These are phyloP conservation scores for Heliconius congener DNA, from an alignment of 1,140 invertebrate species.

Conservation along the genomic window DNA sequence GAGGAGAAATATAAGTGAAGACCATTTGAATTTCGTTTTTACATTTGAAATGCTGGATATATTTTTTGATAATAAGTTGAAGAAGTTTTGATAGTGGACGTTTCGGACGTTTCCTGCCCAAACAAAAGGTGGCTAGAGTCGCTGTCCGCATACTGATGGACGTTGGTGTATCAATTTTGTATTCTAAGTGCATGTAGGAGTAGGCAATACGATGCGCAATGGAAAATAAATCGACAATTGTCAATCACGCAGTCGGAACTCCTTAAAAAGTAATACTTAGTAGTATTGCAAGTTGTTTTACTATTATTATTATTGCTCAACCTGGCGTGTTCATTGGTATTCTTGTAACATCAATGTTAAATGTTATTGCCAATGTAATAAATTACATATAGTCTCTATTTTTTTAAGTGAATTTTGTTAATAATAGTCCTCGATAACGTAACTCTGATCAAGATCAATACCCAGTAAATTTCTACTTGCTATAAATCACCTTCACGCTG, in stretches of 20 bases:
- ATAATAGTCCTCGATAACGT: neutral
- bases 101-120: slow-evolving; percentile 73
- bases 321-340: neutral
- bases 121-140: slow-evolving; percentile 71
- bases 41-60: slow-evolving; percentile 49
- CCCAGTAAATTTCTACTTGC: neutral
- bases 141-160: slow-evolving; percentile 70
- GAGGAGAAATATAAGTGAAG: slow-evolving; percentile 52
- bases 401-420: neutral
- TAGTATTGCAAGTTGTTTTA: slow-evolving; percentile 30
- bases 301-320: slow-evolving; percentile 8
- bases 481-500: too few species aligned
- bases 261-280: slow-evolving; percentile 56
- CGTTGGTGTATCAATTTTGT: slow-evolving; percentile 49
- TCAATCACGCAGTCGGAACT: slow-evolving; percentile 68
- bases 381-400: neutral
- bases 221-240: slow-evolving; percentile 71
- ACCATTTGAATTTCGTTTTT: slow-evolving; percentile 62
- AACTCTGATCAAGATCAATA: neutral
- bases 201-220: slow-evolving; percentile 58
- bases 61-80: slow-evolving; percentile 56
- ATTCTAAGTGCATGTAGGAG: slow-evolving; percentile 54
- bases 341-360: neutral
- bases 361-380: neutral
- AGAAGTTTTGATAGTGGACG: slow-evolving; percentile 62